Evolutionary conservation across 2,113 vertebrate genomes (phyloP).

Genomic region (Cyanistes caeruleus): DNA sequence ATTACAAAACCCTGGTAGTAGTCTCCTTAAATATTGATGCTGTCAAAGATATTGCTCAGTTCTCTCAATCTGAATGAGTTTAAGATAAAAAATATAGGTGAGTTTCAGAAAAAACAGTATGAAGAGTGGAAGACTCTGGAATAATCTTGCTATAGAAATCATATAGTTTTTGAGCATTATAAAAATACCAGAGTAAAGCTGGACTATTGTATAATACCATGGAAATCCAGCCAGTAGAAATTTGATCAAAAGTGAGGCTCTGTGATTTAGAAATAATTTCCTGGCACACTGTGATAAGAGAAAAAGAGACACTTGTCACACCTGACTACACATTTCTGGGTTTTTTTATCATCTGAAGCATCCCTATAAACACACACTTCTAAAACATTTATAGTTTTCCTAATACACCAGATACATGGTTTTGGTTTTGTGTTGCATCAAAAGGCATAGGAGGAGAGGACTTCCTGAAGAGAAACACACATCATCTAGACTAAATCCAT

Average conservation of each 20-base stretch:
- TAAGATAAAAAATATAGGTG: neutral
- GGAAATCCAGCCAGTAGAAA: neutral
- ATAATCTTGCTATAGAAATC: neutral
- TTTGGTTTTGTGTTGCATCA: conserved; percentile 13
- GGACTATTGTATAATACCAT: neutral
- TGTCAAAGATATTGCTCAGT: neutral
- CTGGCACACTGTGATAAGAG: neutral
- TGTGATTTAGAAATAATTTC: neutral
- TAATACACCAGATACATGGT: neutral
- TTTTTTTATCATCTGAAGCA: neutral
- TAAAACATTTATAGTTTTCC: neutral
- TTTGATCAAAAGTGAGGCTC: neutral
- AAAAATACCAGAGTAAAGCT: neutral
- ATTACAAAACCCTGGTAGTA: neutral
- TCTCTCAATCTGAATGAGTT: neutral
- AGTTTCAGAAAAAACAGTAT: neutral
- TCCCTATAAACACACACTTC: neutral
- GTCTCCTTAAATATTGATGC: neutral
- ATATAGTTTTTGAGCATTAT: neutral
- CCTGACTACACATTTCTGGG: neutral
- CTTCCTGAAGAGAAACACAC: neutral
- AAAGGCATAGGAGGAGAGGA: neutral
- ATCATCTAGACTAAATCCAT: neutral
- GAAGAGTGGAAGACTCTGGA: neutral
- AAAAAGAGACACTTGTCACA: neutral